Percentiles rank a stretch among this genome's conserved stretches.
Conservation (phyloP, 2,797 vertebrate species). For the Paratrypauchen microcephalus region DNA sequence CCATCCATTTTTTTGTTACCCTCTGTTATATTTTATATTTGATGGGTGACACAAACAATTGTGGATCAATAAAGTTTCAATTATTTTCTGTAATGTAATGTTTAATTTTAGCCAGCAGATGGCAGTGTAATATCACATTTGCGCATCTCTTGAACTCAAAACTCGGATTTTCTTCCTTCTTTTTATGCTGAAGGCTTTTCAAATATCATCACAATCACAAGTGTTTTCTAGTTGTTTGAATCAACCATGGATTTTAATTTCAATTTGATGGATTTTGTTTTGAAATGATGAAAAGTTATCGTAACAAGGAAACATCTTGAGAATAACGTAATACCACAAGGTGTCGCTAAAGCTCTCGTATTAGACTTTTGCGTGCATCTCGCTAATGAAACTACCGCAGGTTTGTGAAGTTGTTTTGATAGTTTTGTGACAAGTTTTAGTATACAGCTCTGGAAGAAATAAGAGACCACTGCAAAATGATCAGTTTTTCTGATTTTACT, state of each 20-base stretch:
- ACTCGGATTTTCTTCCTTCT: background rate
- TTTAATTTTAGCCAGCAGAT: constrained; percentile 41
- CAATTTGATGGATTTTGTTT: background rate
- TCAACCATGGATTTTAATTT: background rate
- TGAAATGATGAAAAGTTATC: background rate
- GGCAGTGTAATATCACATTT: constrained; percentile 29
- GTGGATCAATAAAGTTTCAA: no score
- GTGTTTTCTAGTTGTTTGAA: background rate
- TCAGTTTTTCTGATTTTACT: no score
- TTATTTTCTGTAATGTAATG: constrained; percentile 9
- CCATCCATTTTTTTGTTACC: no score
- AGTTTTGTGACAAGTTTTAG: no score
- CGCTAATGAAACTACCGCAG: no score
- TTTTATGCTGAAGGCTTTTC: background rate
- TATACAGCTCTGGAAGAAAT: no score
- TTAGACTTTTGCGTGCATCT: no score
- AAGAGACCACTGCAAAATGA: no score
- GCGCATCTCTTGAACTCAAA: background rate
- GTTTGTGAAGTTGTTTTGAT: no score
- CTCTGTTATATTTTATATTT: no score
- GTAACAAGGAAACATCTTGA: background rate
- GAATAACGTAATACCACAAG: background rate
- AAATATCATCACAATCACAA: background rate
- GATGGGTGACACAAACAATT: no score
- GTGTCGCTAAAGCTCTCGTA: no score